These are phyloP conservation scores for Salvelinus alpinus DNA, from an alignment of 2,113 vertebrate species.

Conservation along the genomic window DNA sequence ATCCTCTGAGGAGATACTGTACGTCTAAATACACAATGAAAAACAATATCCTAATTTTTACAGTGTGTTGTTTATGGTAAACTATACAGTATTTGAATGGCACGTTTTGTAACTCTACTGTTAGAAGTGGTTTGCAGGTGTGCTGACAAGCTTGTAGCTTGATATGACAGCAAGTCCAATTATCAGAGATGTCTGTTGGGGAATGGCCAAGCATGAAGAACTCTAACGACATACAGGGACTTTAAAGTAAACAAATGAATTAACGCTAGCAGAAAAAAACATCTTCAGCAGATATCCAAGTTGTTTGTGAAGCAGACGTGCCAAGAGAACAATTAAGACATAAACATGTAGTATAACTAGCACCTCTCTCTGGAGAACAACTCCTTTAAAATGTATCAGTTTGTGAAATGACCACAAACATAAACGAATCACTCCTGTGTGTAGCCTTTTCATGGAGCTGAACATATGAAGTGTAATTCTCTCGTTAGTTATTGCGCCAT, in stretches of 20 bases:
- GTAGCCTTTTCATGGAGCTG: not conserved
- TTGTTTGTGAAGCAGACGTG: too few species aligned
- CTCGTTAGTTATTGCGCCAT: conserved; percentile 8
- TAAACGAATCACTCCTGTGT: not conserved
- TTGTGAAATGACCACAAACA: not conserved
- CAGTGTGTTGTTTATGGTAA: too few species aligned
- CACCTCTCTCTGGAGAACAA: not conserved
- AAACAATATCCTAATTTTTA: too few species aligned
- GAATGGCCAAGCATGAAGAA: not conserved
- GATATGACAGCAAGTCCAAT: not conserved
- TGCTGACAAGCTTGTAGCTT: not conserved
- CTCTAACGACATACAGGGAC: not conserved
- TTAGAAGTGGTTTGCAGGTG: not conserved
- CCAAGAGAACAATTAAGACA: too few species aligned
- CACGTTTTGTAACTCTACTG: not conserved
- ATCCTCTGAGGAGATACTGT: too few species aligned
- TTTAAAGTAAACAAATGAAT: not conserved
- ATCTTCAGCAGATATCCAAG: not conserved
- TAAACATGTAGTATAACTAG: not conserved
- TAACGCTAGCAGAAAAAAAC: not conserved
- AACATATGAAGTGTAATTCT: not conserved
- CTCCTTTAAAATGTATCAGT: not conserved
- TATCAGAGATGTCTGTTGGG: not conserved
- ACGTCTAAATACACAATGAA: too few species aligned
- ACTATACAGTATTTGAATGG: too few species aligned